Evolutionary conservation across 2,888 invertebrate species (phyloP), one percentile per base, ranked within the genome.

Genomic region (Entomobrya multifasciata): DNA sequence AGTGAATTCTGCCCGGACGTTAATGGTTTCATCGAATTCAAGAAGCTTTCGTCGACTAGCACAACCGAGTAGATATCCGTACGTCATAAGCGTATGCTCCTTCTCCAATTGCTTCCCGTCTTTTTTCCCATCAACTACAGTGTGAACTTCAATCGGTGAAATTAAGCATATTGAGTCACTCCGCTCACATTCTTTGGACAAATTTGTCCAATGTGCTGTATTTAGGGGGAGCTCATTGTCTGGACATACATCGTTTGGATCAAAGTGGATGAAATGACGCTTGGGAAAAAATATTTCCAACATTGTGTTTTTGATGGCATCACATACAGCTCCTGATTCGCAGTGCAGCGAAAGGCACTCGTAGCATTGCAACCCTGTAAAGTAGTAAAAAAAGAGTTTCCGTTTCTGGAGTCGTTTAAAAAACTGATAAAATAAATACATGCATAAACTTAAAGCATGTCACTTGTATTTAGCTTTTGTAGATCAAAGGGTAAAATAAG

Each of bases 331-430:
- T 25, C 87, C 87, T 2, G 90, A 90, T 11, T 87, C 77, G 62
- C 90, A 90, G n/a, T 80, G 67, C 17, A 90, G 85, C 25, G 86
- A 88, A 82, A 90, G 87, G 89, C 90, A 90, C 89, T 90, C 90
- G 88, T 89, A 90, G 62, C 90, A 90, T 49, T 85, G 82, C 27
- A 90, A 78, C 20, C 90, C 90, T 90, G 78, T 17, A 36, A 55
- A 0, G 0, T 47, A 44, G n/a, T 47, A 25, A 70, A 47, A 17
- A 52, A 22, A 2, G 30, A 30, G 57, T 10, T 57, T 11, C 47
- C 11, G n/a, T 47, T 47, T 47, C 47, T n/a, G 47, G 47, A n/a
- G n/a, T n/a, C n/a, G n/a, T n/a, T n/a, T n/a, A n/a, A n/a, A n/a
- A n/a, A n/a, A n/a, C n/a, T n/a, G n/a, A n/a, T n/a, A n/a, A n/a